Evolutionary conservation across 2,797 vertebrate genomes (phyloP), one percentile per base, ranked within the genome.

Genomic region (Chelon auratus): DNA sequence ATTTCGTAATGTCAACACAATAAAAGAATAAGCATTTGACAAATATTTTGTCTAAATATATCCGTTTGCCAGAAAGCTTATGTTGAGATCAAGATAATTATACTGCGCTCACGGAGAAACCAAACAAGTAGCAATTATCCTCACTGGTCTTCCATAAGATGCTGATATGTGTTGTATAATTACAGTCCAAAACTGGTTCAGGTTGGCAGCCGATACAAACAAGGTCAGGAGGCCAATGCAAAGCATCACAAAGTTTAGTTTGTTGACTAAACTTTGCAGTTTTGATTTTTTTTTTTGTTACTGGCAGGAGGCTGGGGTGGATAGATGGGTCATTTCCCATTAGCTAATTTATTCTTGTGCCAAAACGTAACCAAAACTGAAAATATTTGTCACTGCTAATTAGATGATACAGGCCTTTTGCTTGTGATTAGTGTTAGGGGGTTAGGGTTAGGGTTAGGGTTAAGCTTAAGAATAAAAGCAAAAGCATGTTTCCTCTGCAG

Each of bases 21-120:
- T 55, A 15, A 40, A 7, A 36, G 11, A 56, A n/a, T 56, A 53
- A 42, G 51, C 26, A 18, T 42, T 60, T 50, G 2, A 3, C 3
- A 30, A 11, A n/a, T 5, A 26, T 60, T 67, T 53, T n/a, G 9
- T 20, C 10, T 43, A 22, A 48, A 47, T 64, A 18, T 20, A 33
- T 54, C 1, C 22, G 37, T 47, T 33, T 26, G 20, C 40, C 33
- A 54, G 14, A 69, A 42, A 22, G 51, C 48, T 55, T 59, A 62
- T 56, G n/a, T 43, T 20, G 30, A 55, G 47, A 74, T 62, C 53
- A 20, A 62, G 42, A 69, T 82, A 72, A 84, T 79, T 72, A 64
- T 13, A 60, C 58, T 24, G 24, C 45, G 47, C 45, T 76, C 48
- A 6, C 14, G 39, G 43, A n/a, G 30, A 66, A 66, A 80, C 42